Evolutionary conservation across 1,140 invertebrate genomes (phyloP), one percentile per base, ranked within the genome.

Genomic region (Drosophila carrolli): DNA sequence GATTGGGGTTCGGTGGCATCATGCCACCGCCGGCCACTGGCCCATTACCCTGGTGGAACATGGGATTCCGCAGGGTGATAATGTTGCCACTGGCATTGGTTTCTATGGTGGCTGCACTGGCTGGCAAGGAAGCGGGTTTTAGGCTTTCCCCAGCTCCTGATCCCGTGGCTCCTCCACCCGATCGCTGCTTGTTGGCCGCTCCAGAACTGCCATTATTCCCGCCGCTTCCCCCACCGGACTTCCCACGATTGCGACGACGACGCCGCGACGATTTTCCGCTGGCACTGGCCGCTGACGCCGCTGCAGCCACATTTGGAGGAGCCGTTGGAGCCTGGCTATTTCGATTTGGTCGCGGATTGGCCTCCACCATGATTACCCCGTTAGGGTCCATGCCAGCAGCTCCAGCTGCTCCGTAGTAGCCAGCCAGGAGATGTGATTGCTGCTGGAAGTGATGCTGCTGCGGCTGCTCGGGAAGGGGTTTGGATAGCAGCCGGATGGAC

Each of bases 51-150:
- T 92, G n/a, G 63, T 93, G 95, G 93, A 94, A 96, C 94, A 94
- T 96, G 1, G 96, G 96, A 91, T 96, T 96, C 6, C 95, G 93
- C 23, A 96, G 94, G 0, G 96, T 96, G 16, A 96, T 95, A 94
- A 96, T 96, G 67, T 95, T 95, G 9, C 83, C 84, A 6, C 75
- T 58, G 4, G 94, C 71, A 55, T 63, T 88, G 13, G 83, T 53
- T 16, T 84, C 80, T 35, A 84, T 80, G 0, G 81, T 77, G 38
- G 83, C 46, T n/a, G 23, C 46, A 48, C 5, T 9, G 23, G 23
- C 70, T 11, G 57, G 56, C 11, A 47, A 27, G 7, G 68, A 54
- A 7, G 27, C 14, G 44, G 59, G 1, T 14, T 51, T 50, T 9
- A 72, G 63, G 19, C 13, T 40, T 9, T 73, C 61, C 5, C 37